These are phyloP conservation scores for Mesocricetus auratus DNA, from an alignment of 2,113 vertebrate genomes.

Conservation along the genomic window DNA sequence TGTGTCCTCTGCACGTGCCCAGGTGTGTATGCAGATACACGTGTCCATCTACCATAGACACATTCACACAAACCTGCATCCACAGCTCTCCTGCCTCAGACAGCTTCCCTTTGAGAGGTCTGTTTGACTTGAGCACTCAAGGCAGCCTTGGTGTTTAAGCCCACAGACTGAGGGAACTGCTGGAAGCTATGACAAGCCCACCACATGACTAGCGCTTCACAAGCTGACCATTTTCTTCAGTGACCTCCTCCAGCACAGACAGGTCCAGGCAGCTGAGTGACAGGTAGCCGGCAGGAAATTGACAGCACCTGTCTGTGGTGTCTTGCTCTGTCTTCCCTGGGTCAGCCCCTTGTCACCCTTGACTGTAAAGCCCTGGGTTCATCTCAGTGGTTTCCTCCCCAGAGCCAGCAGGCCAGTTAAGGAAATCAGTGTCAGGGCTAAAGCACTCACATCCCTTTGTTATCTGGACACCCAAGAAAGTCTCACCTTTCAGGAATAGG, in stretches of 20 bases:
- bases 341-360: constrained; percentile 84
- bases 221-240: constrained; percentile 46
- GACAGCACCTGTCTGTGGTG: constrained; percentile 87
- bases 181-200: background rate
- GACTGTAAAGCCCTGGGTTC: constrained; percentile 89
- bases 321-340: constrained; percentile 86
- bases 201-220: background rate
- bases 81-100: background rate
- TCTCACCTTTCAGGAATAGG: constrained; percentile 69
- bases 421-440: constrained; percentile 75
- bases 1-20: no score
- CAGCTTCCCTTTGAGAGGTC: background rate
- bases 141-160: background rate
- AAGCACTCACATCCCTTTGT: constrained; percentile 63
- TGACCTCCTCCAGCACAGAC: constrained; percentile 72
- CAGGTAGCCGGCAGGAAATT: constrained; percentile 88
- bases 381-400: constrained; percentile 86
- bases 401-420: constrained; percentile 83
- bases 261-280: constrained; percentile 89
- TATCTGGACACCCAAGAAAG: constrained; percentile 34
- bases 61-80: background rate
- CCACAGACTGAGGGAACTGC: no score
- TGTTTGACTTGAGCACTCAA: background rate
- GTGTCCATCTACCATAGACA: background rate
- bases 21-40: background rate